A percentile compares a stretch with the other conserved stretches of the same genome.
Evolutionary conservation across 2,888 invertebrate species (phyloP).

Genomic region (Vesta saturnalis): DNA sequence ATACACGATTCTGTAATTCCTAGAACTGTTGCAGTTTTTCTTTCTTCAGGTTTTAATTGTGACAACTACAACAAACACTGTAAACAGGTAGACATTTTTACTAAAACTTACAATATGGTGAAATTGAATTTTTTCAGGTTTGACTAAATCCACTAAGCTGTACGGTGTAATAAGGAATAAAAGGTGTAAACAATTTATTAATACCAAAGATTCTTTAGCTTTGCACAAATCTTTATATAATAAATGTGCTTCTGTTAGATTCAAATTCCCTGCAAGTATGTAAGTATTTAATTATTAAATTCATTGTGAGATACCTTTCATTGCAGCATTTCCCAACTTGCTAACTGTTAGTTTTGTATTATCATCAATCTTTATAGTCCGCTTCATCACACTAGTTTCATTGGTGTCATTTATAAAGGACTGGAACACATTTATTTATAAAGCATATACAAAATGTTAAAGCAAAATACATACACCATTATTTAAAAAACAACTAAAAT

Average conservation of each 20-base stretch:
- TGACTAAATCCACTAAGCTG: slow-evolving; percentile 69
- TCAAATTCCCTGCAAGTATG: slow-evolving; percentile 87
- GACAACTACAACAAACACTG: slow-evolving; percentile 14
- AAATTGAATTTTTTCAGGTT: slow-evolving; percentile 65
- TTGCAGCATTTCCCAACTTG: slow-evolving; percentile 80
- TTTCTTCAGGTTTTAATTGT: slow-evolving; percentile 65
- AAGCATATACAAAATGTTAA: too few species aligned
- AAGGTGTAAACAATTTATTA: slow-evolving; percentile 85
- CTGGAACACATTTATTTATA: neutral
- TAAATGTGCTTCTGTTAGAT: slow-evolving; percentile 73
- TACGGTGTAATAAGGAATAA: slow-evolving; percentile 88
- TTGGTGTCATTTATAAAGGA: neutral
- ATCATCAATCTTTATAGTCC: slow-evolving; percentile 49
- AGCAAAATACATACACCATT: slow-evolving; percentile 22
- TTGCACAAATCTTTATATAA: slow-evolving; percentile 78
- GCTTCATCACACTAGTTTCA: neutral
- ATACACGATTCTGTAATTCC: slow-evolving; percentile 83
- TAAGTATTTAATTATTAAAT: neutral
- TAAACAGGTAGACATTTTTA: neutral
- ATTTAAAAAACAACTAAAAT: slow-evolving; percentile 44
- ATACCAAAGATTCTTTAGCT: slow-evolving; percentile 80
- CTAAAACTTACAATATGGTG: slow-evolving; percentile 68
- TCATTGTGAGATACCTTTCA: slow-evolving; percentile 70
- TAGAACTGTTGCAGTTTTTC: slow-evolving; percentile 75
- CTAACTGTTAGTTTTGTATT: slow-evolving; percentile 69